These are phyloP conservation scores for Aviceda subcristata DNA, from an alignment of 2,113 vertebrate genomes.

Conservation along the genomic window DNA sequence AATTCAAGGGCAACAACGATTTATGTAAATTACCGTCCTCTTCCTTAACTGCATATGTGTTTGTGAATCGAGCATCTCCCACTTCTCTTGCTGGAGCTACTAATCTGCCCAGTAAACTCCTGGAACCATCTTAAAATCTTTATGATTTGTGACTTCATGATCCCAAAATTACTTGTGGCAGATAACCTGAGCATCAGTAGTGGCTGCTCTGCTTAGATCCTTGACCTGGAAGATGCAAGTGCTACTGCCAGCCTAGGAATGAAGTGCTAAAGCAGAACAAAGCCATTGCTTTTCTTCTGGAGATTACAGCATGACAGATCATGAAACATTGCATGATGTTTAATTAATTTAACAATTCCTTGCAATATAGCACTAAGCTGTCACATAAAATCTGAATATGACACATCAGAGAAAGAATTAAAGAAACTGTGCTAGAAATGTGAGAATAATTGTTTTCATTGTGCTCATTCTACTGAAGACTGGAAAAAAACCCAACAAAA, in stretches of 20 bases:
- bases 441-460: background rate
- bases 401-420: background rate
- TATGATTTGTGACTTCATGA: background rate
- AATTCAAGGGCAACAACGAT: background rate
- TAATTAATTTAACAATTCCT: conserved; percentile 14
- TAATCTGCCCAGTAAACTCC: background rate
- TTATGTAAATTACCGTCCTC: background rate
- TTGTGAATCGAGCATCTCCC: background rate
- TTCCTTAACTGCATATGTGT: background rate
- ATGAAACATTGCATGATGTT: background rate
- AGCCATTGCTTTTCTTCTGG: background rate
- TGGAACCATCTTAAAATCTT: background rate
- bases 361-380: background rate
- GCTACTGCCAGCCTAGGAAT: background rate
- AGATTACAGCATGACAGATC: background rate
- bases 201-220: background rate
- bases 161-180: background rate
- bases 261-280: background rate
- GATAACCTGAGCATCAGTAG: background rate
- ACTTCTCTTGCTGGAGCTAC: background rate
- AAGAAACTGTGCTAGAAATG: background rate
- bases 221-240: background rate
- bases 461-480: background rate
- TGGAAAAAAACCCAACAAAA: background rate
- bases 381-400: background rate